Evolutionary conservation across 2,888 invertebrate genomes (phyloP), one percentile per base, ranked within the genome.

Genomic region (Caenorhabditis virilis): DNA sequence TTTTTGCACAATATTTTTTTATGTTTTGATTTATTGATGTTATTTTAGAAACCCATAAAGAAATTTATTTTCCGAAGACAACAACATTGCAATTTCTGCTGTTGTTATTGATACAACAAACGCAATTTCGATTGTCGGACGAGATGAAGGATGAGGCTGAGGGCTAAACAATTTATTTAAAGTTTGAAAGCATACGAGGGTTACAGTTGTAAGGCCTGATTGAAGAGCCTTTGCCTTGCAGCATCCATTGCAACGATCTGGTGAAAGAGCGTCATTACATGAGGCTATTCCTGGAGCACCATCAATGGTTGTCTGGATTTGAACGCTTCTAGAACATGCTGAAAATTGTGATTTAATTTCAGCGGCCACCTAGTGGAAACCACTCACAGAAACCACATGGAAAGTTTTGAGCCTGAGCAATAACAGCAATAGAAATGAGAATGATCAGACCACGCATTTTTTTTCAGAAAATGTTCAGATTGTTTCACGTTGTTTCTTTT

Each of bases 261-360:
- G 54, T 33, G 20, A 55, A 2, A 58, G 49, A 26, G 45, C 55
- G 23, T 62, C 58, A 15, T 58, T 58, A 33, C 67, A 67, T 2
- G 67, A 30, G 1, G 61, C 62, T 11, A 54, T 62, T 55, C 58
- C 58, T 11, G 38, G 47, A 0, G 20, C 6, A 30, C 67, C 67
- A 20, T 66, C 66, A 38, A 66, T 51, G 22, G 27, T 25, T 11
- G 54, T 56, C 15, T 11, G 33, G 50, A 66, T 43, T 9, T 53
- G 49, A 15, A 61, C 61, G 41, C 52, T 48, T 18, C 66, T 52
- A n/a, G 66, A 66, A 53, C 66, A 66, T 1, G 56, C 66, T 66
- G 42, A 42, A 57, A 60, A 13, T 4, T 30, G 18, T 22, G 4
- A 15, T 18, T 18, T 25, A n/a, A 11, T 1, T 18, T 6, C 2